Percentiles rank a stretch among this genome's conserved stretches.
Evolutionary conservation across 2,797 vertebrate genomes (phyloP).

Genomic region (Cephalopachus bancanus): DNA sequence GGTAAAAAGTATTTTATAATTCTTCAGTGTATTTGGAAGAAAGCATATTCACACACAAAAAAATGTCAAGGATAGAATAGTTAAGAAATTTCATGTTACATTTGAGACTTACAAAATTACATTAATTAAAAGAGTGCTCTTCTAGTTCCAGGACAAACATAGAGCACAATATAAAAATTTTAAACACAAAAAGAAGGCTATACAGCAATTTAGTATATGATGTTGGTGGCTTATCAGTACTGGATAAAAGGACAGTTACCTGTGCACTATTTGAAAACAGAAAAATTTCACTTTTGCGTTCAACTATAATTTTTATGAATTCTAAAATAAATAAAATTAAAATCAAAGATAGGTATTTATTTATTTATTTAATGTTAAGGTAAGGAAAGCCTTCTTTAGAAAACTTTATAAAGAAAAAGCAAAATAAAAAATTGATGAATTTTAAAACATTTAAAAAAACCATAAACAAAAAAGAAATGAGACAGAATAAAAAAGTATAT

Average conservation of each 20-base stretch:
- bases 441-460: neutral
- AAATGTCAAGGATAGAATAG: neutral
- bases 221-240: neutral
- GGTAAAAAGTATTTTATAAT: neutral
- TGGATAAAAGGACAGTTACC: neutral
- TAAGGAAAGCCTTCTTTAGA: neutral
- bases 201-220: neutral
- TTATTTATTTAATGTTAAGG: neutral
- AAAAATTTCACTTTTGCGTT: neutral
- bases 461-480: neutral
- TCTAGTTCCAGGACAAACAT: neutral
- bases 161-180: neutral
- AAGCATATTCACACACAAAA: neutral
- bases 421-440: neutral
- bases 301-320: neutral
- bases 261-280: neutral
- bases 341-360: neutral
- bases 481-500: neutral
- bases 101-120: neutral
- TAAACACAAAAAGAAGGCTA: neutral
- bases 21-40: neutral
- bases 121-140: neutral
- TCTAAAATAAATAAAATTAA: constrained; percentile 27
- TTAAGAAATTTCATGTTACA: neutral
- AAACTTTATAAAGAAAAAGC: neutral